Evolutionary conservation across 2,888 invertebrate species (phyloP).

Genomic region (Vesta saturnalis): DNA sequence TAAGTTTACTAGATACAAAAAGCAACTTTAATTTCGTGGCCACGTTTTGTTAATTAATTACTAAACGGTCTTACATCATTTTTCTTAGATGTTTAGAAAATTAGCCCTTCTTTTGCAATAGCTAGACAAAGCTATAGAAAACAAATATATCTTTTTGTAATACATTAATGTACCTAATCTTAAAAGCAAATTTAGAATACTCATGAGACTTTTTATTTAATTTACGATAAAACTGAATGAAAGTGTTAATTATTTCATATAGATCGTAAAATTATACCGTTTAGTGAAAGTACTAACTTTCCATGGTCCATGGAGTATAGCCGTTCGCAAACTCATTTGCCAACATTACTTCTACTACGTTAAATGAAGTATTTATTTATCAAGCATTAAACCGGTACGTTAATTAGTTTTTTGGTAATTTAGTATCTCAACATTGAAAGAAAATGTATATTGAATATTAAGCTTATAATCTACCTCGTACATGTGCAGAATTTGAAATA

Average conservation of each 20-base stretch:
- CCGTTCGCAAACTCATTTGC: background rate
- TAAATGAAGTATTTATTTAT: constrained; percentile 1
- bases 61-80: no score
- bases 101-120: no score
- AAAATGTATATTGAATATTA: background rate
- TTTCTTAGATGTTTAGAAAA: no score
- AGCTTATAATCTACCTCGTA: background rate
- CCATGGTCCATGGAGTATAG: background rate
- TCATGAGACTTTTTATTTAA: background rate
- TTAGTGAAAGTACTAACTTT: background rate
- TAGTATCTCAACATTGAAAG: background rate
- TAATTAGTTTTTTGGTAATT: background rate
- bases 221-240: background rate
- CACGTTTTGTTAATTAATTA: no score
- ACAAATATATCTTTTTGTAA: no score
- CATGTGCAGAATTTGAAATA: background rate
- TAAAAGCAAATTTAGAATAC: background rate
- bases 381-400: background rate
- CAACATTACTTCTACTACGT: background rate
- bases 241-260: background rate
- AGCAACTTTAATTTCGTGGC: no score
- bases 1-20: no score
- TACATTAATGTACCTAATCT: no score
- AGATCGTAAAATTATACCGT: no score
- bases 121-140: no score